Base-by-base conservation (phyloP, 2,797 vertebrate genomes). In the Mormyrops attenuatus region DNA sequence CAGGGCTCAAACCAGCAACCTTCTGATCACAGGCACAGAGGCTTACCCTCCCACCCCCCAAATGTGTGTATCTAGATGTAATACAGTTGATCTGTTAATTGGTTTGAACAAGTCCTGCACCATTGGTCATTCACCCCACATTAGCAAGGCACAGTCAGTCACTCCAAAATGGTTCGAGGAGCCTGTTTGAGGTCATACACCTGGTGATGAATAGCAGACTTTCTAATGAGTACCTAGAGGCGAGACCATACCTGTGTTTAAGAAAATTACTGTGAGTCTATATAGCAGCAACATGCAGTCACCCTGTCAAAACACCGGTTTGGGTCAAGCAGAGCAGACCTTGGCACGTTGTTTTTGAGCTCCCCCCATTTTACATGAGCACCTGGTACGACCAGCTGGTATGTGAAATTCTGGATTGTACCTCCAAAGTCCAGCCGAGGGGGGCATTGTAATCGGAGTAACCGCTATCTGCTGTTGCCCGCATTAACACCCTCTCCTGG, bases 361-460 rank as follows among this genome's bases (percentile, higher is more conserved):
- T 91, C 88, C 11, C 26, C 88, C 89, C 91, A 90, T 80, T 34
- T n/a, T 57, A 41, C 86, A 95, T 95, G 95, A 96, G 95, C 91
- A 92, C 94, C 90, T 96, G 95, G 95, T 96, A 94, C 34, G 95
- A 95, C 92, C 94, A 93, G 91, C 93, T 96, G 95, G 95, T 96
- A 94, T 88, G 95, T 94, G 89, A 88, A 82, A 38, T 85, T 88
- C 89, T 89, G 49, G 80, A 13, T 34, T 87, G 44, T 26, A 26
- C 30, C 73, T 69, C 41, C 82, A 26, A n/a, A 17, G 60, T 85
- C 90, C 90, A 90, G 20, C 86, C 90, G 88, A 88, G 49, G 90
- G 0, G 90, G 2, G 44, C 88, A 1, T 90, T 87, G 87, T 90
- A 90, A 85, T 69, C 89, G 88, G 87, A 87, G 85, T 92, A 90